Evolutionary conservation across 1,140 invertebrate genomes (phyloP), one percentile per base, ranked within the genome.

Genomic region (Drosophila pallidifrons): DNA sequence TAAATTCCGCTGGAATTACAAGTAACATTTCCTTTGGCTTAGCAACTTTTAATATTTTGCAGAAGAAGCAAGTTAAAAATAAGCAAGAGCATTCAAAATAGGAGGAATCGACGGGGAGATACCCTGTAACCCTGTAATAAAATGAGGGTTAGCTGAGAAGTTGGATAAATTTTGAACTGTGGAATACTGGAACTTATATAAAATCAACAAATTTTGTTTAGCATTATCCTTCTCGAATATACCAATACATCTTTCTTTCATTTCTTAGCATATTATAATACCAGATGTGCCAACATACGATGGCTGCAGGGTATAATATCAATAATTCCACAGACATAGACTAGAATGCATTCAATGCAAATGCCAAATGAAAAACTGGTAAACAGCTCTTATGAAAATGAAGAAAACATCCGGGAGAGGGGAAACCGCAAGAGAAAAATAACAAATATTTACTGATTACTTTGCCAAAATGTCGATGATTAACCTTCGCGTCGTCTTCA

Each of bases 391-490:
- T 89, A 90, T 75, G 70, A 82, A 87, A 82, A 82, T 86, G 68
- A 89, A 67, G 43, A 73, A 75, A 81, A 54, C 8, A 5, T 1
- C 45, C 61, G 38, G 6, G 0, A 20, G 8, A 58, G 35, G 57
- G 59, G 72, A 54, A 89, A 87, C 43, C 55, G 43, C 51, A 78
- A 78, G 58, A 82, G 35, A 74, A 75, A 83, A 72, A 83, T 61
- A 20, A 70, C 69, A 87, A 87, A 87, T 87, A 88, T 88, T 87
- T 88, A 68, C 77, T 78, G 83, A 87, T 87, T 87, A 87, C 83
- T 82, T 20, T 77, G 46, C 63, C 73, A 61, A 81, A 81, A 81
- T 46, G 67, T 75, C 70, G 68, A 73, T 86, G 83, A 87, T 87
- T 88, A 87, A 90, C 70, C 82, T 71, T 47, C 61, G 49, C 54